Percentiles rank a stretch among this genome's conserved stretches.
These are phyloP conservation scores for Datnioides undecimradiatus DNA, from an alignment of 2,113 vertebrate species.

Conservation along the genomic window DNA sequence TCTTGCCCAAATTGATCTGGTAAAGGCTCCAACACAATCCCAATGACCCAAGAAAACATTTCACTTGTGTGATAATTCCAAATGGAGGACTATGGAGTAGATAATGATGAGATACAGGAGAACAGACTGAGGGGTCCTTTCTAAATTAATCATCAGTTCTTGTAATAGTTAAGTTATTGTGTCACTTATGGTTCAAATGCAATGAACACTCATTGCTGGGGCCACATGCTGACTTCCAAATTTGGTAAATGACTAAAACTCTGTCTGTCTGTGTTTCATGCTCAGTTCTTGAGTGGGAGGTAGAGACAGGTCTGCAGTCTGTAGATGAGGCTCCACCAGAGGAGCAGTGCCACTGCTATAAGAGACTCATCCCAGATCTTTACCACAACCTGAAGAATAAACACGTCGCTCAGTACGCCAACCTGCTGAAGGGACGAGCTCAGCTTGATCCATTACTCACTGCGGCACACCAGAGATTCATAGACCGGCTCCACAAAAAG, in stretches of 20 bases:
- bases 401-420: constrained; percentile 66
- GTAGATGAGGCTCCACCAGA: constrained; percentile 61
- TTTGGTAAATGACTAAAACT: neutral
- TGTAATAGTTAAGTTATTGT: too few relatives aligned
- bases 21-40: too few relatives aligned
- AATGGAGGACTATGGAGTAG: too few relatives aligned
- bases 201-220: neutral
- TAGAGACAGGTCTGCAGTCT: constrained; percentile 77
- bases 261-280: neutral
- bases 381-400: constrained; percentile 71
- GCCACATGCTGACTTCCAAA: neutral
- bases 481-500: constrained; percentile 70
- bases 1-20: too few relatives aligned
- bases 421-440: constrained; percentile 65
- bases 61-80: too few relatives aligned
- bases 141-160: too few relatives aligned
- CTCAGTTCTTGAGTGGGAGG: constrained; percentile 76
- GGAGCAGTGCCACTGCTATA: constrained; percentile 80
- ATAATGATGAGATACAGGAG: too few relatives aligned
- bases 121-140: too few relatives aligned
- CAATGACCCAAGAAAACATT: too few relatives aligned
- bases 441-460: constrained; percentile 68
- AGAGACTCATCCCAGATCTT: constrained; percentile 78
- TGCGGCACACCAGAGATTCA: constrained; percentile 68
- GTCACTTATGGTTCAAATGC: neutral